Base-by-base conservation (phyloP, 2,797 vertebrate genomes). In the Cyclura pinguis region DNA sequence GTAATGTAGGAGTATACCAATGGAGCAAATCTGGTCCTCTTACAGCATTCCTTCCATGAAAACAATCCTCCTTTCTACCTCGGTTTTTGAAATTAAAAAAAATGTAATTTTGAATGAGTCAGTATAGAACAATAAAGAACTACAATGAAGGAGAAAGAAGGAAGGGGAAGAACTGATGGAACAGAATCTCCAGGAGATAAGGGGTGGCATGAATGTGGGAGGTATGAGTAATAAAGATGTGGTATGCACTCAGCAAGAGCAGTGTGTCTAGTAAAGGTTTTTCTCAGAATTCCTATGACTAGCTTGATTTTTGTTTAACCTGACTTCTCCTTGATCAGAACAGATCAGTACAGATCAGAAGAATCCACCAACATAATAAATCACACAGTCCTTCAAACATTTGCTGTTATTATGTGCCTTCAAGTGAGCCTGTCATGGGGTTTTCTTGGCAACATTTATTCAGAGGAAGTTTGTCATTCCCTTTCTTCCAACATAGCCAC, bases 311-410 rank as follows among this genome's bases (percentile, higher is more conserved):
- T 77, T 59, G 35, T 76, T 3, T 32, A 7, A 52, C 29, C 9
- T 35, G 32, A 81, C 32, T 47, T 88, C 77, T 57, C 22, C 47
- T 82, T 88, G n/a, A 42, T 27, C n/a, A n/a, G n/a, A n/a, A n/a
- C n/a, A n/a, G n/a, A n/a, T 32, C 38, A 47, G 64, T 0, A 3
- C 47, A 57, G 24, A 38, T 9, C 50, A 32, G 32, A 72, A 88
- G 64, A 72, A 88, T 81, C 35, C 27, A 72, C 78, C 64, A 88
- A 55, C 67, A 87, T 80, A 77, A 87, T 86, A 42, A 32, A 35
- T 80, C 32, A 67, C n/a, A 29, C n/a, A 38, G 47, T 35, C 42
- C 38, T 78, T 86, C 85, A 86, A 86, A 55, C 62, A 24, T 64
- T 24, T 64, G 62, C 2, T 64, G 57, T 57, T 57, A 3, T 57